Percentiles rank a stretch among this genome's conserved stretches.
These are phyloP conservation scores for Phania funesta DNA, from an alignment of 2,888 invertebrate genomes.

Conservation along the genomic window DNA sequence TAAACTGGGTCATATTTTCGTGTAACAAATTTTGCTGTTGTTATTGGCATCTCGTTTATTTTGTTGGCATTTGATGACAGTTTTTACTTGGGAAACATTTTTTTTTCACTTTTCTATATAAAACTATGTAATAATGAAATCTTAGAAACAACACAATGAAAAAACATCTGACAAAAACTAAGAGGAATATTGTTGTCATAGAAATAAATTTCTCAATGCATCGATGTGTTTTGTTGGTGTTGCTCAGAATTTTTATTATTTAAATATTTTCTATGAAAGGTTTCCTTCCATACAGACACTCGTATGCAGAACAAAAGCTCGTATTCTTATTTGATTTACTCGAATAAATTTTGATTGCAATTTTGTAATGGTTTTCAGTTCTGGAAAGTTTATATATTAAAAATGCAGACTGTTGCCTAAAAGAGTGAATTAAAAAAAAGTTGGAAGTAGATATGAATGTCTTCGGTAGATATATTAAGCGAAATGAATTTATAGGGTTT, in stretches of 20 bases:
- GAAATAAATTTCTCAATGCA: slow-evolving; percentile 24
- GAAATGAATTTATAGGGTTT: too few species aligned
- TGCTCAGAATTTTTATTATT: neutral
- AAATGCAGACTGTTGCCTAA: neutral
- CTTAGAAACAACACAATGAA: neutral
- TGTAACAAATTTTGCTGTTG: slow-evolving; percentile 45
- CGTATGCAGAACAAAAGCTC: slow-evolving; percentile 25
- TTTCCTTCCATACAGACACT: too few species aligned
- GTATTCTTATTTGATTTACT: slow-evolving; percentile 43
- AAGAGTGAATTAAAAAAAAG: neutral
- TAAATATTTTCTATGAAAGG: slow-evolving; percentile 1
- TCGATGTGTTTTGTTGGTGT: slow-evolving; percentile 27
- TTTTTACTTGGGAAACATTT: slow-evolving; percentile 32
- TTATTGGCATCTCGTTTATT: slow-evolving; percentile 19
- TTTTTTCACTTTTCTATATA: neutral
- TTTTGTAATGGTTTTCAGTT: slow-evolving; percentile 9
- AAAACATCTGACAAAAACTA: slow-evolving; percentile 13
- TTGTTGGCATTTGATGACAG: slow-evolving; percentile 50
- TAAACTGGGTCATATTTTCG: slow-evolving; percentile 66
- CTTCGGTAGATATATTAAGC: too few species aligned
- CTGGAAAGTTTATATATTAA: slow-evolving; percentile 20
- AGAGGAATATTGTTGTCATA: slow-evolving; percentile 31
- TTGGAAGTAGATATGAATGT: too few species aligned
- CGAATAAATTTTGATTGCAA: slow-evolving; percentile 45
- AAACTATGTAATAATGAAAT: slow-evolving; percentile 22